Base-by-base conservation (phyloP, 2,113 vertebrate species). In the Gracilinanus agilis region DNA sequence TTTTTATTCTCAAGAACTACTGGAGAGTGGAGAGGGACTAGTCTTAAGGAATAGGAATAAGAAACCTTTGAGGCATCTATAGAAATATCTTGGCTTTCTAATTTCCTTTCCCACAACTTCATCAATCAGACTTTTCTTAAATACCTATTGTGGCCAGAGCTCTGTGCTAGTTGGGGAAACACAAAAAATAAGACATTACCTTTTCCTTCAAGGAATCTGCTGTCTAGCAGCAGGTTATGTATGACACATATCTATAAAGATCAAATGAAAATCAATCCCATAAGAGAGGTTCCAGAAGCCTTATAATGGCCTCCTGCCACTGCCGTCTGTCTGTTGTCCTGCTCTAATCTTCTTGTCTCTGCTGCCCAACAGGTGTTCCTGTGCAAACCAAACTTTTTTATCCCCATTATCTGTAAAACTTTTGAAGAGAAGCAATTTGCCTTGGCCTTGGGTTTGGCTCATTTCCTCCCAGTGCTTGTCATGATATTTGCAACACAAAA, bases 361-460 rank as follows among this genome's bases (percentile, higher is more conserved):
- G 1, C 55, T 58, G 23, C 40, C 21, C 96, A 19, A 90, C 61
- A 75, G 34, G 61, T 75, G 13, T 75, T 75, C 61, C 34, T 75
- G 4, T 75, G 34, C 61, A 75, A 75, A n/a, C 16, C 19, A n/a
- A n/a, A 75, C n/a, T n/a, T 75, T 75, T 75, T 13, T 75, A n/a
- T 75, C 4, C 24, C 23, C 4, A 49, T 24, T 44, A 27, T 27
- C 27, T 53, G 25, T 44, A 90, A 49, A 49, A 49, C 89, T 23
- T 92, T 90, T 92, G 90, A 88, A 44, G 49, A 29, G 54, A 34
- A 24, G 44, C 56, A 61, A 19, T 44, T 34, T 92, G 12, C 67
- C 53, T 96, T 92, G 34, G 67, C 6, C 21, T 95, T n/a, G 49
- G n/a, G 88, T 92, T 88, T 94, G 67, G 90, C 55, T 29, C 23